Percentiles rank a stretch among this genome's conserved stretches.
These are phyloP conservation scores for Drosophila quinaria DNA, from an alignment of 2,888 invertebrate species.

Conservation along the genomic window DNA sequence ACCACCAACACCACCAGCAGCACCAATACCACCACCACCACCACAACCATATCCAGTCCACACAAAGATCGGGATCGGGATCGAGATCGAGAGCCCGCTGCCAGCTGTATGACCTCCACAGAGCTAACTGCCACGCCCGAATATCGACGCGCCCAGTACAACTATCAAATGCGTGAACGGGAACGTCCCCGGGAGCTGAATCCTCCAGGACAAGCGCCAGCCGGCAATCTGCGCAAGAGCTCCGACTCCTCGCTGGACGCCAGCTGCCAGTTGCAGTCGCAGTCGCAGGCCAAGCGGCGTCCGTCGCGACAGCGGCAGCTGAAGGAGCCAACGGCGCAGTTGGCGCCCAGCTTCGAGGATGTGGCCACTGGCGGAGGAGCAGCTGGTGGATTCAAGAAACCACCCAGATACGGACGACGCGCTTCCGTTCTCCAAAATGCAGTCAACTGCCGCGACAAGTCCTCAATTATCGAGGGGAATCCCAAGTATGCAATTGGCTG, in stretches of 20 bases:
- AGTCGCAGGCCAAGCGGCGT: slow-evolving; percentile 54
- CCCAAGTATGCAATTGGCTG: slow-evolving; percentile 79
- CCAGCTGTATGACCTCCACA: slow-evolving; percentile 51
- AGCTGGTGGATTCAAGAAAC: slow-evolving; percentile 55
- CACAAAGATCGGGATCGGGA: slow-evolving; percentile 18
- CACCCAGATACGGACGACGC: slow-evolving; percentile 83
- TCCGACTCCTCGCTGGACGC: slow-evolving; percentile 65
- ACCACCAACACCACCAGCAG: slow-evolving; percentile 48
- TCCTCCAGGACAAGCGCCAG: slow-evolving; percentile 23
- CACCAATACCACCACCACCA: slow-evolving; percentile 14
- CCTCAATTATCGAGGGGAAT: slow-evolving; percentile 83
- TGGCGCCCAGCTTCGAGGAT: slow-evolving; percentile 74
- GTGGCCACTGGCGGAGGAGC: slow-evolving; percentile 37
- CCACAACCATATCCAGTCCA: slow-evolving; percentile 29
- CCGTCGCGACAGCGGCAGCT: slow-evolving; percentile 47
- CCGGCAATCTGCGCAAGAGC: slow-evolving; percentile 55
- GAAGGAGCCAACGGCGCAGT: slow-evolving; percentile 39
- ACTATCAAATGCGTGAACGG: slow-evolving; percentile 83
- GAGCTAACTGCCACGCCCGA: slow-evolving; percentile 84
- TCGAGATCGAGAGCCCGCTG: slow-evolving; percentile 34
- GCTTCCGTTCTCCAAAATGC: slow-evolving; percentile 81
- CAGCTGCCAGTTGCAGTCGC: slow-evolving; percentile 43
- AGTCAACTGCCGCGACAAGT: slow-evolving; percentile 78
- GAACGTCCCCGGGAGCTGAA: slow-evolving; percentile 55
- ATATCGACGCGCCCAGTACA: slow-evolving; percentile 84